phyloP scores from a whole-genome alignment of 2,797 vertebrate genomes.

The Lepidocolaptes lacrymiger region DNA sequence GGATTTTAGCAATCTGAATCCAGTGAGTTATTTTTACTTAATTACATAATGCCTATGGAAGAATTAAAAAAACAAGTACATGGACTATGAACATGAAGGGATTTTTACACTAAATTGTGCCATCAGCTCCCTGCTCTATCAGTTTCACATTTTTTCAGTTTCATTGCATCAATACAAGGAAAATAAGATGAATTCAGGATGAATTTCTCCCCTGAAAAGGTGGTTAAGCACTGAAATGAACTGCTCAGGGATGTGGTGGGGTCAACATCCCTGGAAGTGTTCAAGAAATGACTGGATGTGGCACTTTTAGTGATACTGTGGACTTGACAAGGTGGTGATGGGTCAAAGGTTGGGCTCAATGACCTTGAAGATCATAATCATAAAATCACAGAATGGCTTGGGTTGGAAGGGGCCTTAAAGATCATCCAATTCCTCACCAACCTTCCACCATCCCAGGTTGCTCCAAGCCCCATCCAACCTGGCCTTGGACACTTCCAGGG shows the following conservation, averaged over 20 bases:
- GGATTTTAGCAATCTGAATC: not conserved
- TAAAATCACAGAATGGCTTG: not conserved
- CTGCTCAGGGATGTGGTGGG: not conserved
- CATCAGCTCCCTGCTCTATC: not conserved
- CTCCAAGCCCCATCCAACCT: not conserved
- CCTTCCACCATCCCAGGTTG: not conserved
- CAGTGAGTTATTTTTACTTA: not conserved
- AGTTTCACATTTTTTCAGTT: not conserved
- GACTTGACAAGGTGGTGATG: not conserved
- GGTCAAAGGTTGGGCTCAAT: not conserved
- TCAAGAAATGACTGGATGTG: not conserved
- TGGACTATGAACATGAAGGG: not conserved
- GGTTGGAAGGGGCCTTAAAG: not conserved
- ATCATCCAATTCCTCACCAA: not conserved
- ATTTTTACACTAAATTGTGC: not conserved
- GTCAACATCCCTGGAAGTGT: not conserved
- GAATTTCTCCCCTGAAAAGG: not conserved
- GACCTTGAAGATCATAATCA: not conserved
- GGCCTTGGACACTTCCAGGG: not conserved
- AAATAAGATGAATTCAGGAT: not conserved
- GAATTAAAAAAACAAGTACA: not conserved
- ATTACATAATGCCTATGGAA: not conserved
- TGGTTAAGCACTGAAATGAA: not conserved
- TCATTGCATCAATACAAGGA: not conserved
- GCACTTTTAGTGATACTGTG: accelerated